A percentile compares a stretch with the other conserved stretches of the same genome.
These are phyloP conservation scores for Acrocephalus arundinaceus DNA, from an alignment of 2,113 vertebrate species.

Conservation along the genomic window DNA sequence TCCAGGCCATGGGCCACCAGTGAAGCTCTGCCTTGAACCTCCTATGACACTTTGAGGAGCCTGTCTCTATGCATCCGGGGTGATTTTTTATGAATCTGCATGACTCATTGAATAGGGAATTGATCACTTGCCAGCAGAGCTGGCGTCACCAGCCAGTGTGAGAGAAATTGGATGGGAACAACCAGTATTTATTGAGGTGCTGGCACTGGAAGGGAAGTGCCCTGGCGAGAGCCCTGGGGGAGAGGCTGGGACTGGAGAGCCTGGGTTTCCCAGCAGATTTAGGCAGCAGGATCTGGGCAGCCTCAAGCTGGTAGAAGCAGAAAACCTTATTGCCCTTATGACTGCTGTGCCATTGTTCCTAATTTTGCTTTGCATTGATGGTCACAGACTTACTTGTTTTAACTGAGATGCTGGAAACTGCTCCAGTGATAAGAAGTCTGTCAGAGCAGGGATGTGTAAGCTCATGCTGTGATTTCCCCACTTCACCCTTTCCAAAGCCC, in stretches of 20 bases:
- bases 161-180: background rate
- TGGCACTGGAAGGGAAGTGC: background rate
- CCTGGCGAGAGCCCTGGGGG: background rate
- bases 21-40: background rate
- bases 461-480: background rate
- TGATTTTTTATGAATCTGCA: background rate
- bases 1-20: background rate
- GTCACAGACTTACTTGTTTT: background rate
- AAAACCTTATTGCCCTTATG: background rate
- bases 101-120: background rate
- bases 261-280: background rate
- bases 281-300: background rate
- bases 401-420: background rate
- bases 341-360: background rate
- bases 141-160: background rate
- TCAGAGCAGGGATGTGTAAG: background rate
- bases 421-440: background rate
- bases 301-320: background rate
- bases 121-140: background rate
- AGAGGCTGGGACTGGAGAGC: rapidly evolving
- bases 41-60: background rate
- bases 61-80: background rate
- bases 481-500: background rate
- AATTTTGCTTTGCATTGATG: background rate
- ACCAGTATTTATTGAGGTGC: background rate